These are phyloP conservation scores for Protonemura montana DNA, from an alignment of 2,888 invertebrate genomes.

Conservation along the genomic window DNA sequence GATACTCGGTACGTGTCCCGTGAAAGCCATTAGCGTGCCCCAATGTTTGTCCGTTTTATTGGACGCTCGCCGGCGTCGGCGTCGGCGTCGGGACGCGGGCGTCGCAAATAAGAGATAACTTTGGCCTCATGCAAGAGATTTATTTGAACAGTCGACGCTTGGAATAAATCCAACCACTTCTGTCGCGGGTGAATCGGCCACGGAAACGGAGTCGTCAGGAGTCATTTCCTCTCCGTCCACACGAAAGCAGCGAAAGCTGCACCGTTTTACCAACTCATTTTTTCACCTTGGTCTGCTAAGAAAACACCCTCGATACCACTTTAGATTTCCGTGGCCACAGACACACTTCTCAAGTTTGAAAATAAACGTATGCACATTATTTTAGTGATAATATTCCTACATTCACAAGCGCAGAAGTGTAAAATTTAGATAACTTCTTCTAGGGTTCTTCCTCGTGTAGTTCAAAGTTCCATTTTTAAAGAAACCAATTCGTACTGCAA, in stretches of 20 bases:
- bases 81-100: not conserved
- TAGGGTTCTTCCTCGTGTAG: no score
- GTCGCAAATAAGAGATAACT: not conserved
- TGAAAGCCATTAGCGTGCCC: not conserved
- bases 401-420: no score
- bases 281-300: not conserved
- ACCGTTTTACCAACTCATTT: not conserved
- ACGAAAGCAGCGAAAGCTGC: not conserved
- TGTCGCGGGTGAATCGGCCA: conserved; percentile 29
- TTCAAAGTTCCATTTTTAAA: no score
- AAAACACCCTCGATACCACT: not conserved
- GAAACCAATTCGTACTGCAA: no score
- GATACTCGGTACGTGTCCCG: not conserved
- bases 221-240: conserved; percentile 38
- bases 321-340: not conserved
- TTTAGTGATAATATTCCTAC: not conserved
- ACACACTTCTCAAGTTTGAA: not conserved
- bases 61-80: not conserved
- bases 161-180: conserved; percentile 34
- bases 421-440: no score
- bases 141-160: not conserved
- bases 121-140: not conserved
- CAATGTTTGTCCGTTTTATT: not conserved
- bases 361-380: not conserved
- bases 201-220: conserved; percentile 38